phyloP scores from a whole-genome alignment of 2,888 invertebrate species.

The Patella depressa region DNA sequence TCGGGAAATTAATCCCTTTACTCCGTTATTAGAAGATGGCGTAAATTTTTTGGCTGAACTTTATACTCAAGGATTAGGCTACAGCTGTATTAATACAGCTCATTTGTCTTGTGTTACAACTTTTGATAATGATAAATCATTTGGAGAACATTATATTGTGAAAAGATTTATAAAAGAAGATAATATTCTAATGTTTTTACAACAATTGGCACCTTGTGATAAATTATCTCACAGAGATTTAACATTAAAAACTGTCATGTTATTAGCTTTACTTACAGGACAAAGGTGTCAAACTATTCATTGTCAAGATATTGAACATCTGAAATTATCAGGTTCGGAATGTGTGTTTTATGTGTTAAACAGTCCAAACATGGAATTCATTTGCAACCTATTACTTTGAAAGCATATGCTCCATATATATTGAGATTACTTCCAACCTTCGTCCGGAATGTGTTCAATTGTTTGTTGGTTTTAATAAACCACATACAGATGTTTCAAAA shows the following conservation, averaged over 20 bases:
- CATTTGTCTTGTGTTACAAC: conserved; percentile 15
- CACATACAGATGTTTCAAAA: too few species aligned
- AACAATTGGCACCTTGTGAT: conserved; percentile 27
- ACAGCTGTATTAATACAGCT: conserved; percentile 23
- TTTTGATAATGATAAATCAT: background rate
- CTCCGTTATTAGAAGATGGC: conserved; percentile 16
- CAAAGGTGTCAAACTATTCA: conserved; percentile 28
- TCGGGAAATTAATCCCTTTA: conserved; percentile 20
- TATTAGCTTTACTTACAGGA: too few species aligned
- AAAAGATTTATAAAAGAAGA: conserved; percentile 37
- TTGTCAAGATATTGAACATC: conserved; percentile 27
- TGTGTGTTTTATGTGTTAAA: conserved; percentile 27
- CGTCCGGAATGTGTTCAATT: too few species aligned
- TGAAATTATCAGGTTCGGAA: conserved; percentile 13
- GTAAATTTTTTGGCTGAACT: conserved; percentile 24
- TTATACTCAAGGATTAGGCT: conserved; percentile 20
- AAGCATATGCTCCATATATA: conserved; percentile 19
- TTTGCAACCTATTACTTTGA: conserved; percentile 11
- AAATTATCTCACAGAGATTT: conserved; percentile 17
- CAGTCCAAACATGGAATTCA: conserved; percentile 30
- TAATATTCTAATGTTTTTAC: background rate
- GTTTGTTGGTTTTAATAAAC: too few species aligned
- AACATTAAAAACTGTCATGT: conserved; percentile 21
- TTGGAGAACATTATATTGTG: conserved; percentile 24
- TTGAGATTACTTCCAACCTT: too few species aligned